Evolutionary conservation across 2,797 vertebrate species (phyloP).

Genomic region (Helicolenus hilgendorfi): DNA sequence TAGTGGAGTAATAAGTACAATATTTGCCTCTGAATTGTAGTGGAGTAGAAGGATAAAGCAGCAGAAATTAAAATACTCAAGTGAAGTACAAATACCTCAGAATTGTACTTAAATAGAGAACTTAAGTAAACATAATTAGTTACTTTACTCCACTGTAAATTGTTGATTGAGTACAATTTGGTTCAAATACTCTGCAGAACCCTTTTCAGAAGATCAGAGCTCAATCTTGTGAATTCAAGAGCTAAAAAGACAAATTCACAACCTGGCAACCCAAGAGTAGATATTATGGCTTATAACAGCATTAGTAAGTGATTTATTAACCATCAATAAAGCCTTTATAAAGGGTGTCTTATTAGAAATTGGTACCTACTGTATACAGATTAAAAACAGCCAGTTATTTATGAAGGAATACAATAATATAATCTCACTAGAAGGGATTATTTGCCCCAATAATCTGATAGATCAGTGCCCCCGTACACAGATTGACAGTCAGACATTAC

Average conservation of each 20-base stretch:
- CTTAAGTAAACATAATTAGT: not conserved
- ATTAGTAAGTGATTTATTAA: not conserved
- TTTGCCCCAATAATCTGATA: not conserved
- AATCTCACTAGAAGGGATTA: not conserved
- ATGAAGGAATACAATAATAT: not conserved
- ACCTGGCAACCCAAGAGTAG: not conserved
- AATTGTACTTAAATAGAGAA: not conserved
- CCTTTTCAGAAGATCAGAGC: not conserved
- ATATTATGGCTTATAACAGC: not conserved
- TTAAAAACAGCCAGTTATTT: slow-evolving; percentile 1
- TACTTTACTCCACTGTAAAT: not conserved
- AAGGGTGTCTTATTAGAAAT: slow-evolving; percentile 4
- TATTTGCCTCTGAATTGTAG: not conserved
- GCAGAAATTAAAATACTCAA: not conserved
- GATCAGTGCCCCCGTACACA: slow-evolving; percentile 6
- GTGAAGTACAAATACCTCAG: not conserved
- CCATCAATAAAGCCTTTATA: not conserved
- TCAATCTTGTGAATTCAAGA: not conserved
- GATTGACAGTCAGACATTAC: slow-evolving; percentile 11
- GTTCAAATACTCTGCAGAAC: not conserved
- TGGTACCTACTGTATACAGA: not conserved
- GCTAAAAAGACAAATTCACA: not conserved
- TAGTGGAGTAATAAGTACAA: not conserved
- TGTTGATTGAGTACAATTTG: not conserved
- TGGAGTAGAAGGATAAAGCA: not conserved